These are phyloP conservation scores for Drosophila flavopinicola DNA, from an alignment of 2,888 invertebrate genomes.

Conservation along the genomic window DNA sequence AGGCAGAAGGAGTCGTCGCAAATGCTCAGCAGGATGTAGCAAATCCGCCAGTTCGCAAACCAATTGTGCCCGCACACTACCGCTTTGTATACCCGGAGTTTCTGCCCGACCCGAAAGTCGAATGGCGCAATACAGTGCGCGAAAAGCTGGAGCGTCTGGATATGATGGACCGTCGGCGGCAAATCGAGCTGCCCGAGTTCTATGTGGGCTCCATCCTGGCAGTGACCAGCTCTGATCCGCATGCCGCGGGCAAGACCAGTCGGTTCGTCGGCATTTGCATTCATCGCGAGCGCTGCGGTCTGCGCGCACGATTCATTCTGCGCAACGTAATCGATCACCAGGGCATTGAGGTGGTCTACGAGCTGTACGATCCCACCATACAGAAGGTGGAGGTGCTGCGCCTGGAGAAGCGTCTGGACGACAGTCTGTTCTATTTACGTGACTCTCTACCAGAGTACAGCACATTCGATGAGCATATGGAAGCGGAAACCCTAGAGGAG, in stretches of 20 bases:
- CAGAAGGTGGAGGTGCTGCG: constrained; percentile 95
- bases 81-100: constrained; percentile 95
- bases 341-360: constrained; percentile 87
- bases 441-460: constrained; percentile 96
- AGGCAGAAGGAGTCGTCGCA: constrained; percentile 38
- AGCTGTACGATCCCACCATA: constrained; percentile 97
- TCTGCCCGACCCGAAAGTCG: constrained; percentile 92
- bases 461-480: constrained; percentile 96
- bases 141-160: constrained; percentile 96
- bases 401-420: constrained; percentile 96
- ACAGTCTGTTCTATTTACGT: constrained; percentile 93
- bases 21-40: constrained; percentile 41
- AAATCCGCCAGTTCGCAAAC: constrained; percentile 34
- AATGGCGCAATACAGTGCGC: constrained; percentile 90
- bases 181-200: constrained; percentile 97
- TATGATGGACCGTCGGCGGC: constrained; percentile 91
- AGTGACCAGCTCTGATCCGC: constrained; percentile 93
- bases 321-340: constrained; percentile 97
- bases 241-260: constrained; percentile 92
- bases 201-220: constrained; percentile 97
- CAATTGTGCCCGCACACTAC: constrained; percentile 85
- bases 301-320: constrained; percentile 93
- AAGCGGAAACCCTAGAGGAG: constrained; percentile 91
- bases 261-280: constrained; percentile 94
- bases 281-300: constrained; percentile 91